These are phyloP conservation scores for Zoanthus solanderi DNA, from an alignment of 92 coral and sea anemone genomes.

Conservation along the genomic window DNA sequence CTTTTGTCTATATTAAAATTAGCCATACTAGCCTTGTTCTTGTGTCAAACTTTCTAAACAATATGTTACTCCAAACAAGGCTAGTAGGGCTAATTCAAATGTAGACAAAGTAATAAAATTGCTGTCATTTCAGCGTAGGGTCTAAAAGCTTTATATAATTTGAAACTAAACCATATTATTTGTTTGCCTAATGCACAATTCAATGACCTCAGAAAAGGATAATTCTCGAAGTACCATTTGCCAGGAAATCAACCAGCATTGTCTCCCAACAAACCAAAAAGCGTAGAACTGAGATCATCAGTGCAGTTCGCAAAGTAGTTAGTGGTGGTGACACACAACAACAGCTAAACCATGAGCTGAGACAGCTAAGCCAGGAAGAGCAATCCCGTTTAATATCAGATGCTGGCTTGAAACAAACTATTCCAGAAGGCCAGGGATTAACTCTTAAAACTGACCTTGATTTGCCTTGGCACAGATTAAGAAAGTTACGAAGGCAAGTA, in stretches of 20 bases:
- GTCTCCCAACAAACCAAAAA: slow-evolving; percentile 35
- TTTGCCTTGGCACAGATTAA: slow-evolving; percentile 20
- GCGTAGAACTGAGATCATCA: slow-evolving; percentile 26
- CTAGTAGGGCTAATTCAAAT: background rate
- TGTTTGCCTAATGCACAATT: slow-evolving; percentile 9
- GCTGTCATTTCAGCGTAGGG: background rate
- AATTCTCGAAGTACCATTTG: slow-evolving; percentile 1
- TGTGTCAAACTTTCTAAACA: too few species aligned
- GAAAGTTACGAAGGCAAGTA: slow-evolving; percentile 24
- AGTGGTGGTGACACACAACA: slow-evolving; percentile 35
- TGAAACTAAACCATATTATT: background rate
- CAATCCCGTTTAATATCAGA: slow-evolving; percentile 13
- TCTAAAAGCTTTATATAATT: background rate
- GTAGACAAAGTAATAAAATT: too few species aligned
- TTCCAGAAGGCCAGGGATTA: slow-evolving; percentile 33
- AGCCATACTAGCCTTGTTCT: too few species aligned
- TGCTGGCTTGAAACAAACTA: slow-evolving; percentile 21
- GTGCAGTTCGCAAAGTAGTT: slow-evolving; percentile 10
- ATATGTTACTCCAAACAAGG: too few species aligned
- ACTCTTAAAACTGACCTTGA: slow-evolving; percentile 16
- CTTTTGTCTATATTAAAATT: too few species aligned
- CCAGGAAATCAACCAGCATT: slow-evolving; percentile 32
- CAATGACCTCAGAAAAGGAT: slow-evolving; percentile 15
- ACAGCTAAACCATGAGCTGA: slow-evolving; percentile 16
- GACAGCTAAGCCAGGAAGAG: slow-evolving; percentile 23